Percentiles rank a stretch among this genome's conserved stretches.
phyloP scores from a whole-genome alignment of 2,113 vertebrate genomes.

The Microcebus tavaratra region DNA sequence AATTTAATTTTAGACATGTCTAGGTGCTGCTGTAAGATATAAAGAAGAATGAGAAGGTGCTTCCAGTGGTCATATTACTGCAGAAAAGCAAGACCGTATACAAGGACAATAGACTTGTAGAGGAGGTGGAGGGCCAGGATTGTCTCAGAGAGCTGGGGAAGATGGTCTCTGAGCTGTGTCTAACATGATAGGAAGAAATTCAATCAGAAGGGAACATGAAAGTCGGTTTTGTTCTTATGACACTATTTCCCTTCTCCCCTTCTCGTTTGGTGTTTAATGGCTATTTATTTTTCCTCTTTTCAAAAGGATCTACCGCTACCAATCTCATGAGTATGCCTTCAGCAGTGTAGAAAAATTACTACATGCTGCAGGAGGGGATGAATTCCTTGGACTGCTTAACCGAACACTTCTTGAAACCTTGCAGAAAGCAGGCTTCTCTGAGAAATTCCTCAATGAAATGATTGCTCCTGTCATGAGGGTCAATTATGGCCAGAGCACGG shows the following conservation, averaged over 20 bases:
- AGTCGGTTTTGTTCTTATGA: not conserved
- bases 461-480: slow-evolving; percentile 88
- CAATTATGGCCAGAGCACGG: slow-evolving; percentile 90
- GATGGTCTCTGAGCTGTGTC: not conserved
- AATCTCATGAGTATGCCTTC: slow-evolving; percentile 94
- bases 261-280: not conserved
- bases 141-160: not conserved
- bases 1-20: not conserved
- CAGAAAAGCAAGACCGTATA: not conserved
- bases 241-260: not conserved
- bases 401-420: slow-evolving; percentile 91
- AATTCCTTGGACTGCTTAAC: slow-evolving; percentile 88
- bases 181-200: not conserved
- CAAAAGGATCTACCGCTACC: slow-evolving; percentile 95
- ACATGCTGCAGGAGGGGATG: slow-evolving; percentile 90
- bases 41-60: not conserved
- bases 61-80: not conserved
- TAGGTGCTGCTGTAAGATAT: not conserved
- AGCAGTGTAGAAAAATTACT: slow-evolving; percentile 91
- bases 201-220: not conserved
- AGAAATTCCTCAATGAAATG: slow-evolving; percentile 91
- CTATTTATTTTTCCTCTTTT: not conserved
- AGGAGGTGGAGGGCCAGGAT: not conserved
- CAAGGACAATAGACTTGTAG: not conserved
- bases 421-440: slow-evolving; percentile 92